Percentiles rank a stretch among this genome's conserved stretches.
phyloP scores from a whole-genome alignment of 2,113 vertebrate species.

The Alethe castanea region DNA sequence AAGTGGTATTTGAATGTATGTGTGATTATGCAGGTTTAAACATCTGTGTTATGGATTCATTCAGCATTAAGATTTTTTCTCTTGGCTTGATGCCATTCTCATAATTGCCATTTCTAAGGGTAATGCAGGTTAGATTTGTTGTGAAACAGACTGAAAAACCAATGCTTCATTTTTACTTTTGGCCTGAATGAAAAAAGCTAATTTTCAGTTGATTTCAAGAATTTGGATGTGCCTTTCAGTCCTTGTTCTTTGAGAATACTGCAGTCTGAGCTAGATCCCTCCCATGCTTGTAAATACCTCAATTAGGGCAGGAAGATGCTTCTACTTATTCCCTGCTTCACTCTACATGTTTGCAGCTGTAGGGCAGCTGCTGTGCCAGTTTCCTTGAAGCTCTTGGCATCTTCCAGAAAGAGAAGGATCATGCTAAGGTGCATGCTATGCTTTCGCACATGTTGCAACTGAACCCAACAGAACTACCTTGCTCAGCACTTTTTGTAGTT shows the following conservation, averaged over 20 bases:
- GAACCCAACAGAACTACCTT: background rate
- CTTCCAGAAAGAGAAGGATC: background rate
- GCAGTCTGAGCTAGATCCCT: background rate
- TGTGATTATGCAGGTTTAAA: background rate
- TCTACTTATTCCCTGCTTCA: background rate
- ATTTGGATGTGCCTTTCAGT: background rate
- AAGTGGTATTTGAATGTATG: background rate
- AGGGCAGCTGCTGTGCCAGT: background rate
- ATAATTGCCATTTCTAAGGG: background rate
- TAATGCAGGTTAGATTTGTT: background rate
- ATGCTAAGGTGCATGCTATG: background rate
- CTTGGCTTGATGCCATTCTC: background rate
- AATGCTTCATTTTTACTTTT: rapidly evolving
- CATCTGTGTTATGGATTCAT: background rate
- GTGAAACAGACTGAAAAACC: background rate
- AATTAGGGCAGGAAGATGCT: background rate
- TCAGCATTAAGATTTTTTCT: background rate
- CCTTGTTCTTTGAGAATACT: background rate
- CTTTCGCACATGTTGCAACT: background rate
- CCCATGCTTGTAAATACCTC: background rate
- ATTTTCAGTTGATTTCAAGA: background rate
- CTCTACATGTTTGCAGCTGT: background rate
- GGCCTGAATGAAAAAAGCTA: background rate
- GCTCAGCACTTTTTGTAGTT: background rate
- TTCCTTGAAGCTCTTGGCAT: background rate